Base-by-base conservation (phyloP, 2,797 vertebrate genomes). In the Triplophysa bombifrons region DNA sequence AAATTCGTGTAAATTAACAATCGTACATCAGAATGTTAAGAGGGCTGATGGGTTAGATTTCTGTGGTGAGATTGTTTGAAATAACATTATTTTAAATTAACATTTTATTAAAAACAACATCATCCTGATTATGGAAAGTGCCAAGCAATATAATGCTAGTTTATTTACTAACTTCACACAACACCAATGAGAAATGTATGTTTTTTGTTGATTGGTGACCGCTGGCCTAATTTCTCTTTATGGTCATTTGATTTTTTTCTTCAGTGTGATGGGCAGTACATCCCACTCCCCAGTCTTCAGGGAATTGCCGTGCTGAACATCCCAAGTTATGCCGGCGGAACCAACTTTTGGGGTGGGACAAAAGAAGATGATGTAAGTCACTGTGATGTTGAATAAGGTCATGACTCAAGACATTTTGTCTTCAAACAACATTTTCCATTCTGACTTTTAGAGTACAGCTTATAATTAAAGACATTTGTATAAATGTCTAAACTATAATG, bases 321-420 rank as follows among this genome's bases (percentile, higher is more conserved):
- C 83, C 96, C 96, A n/a, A 98, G 97, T 88, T 98, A 99, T 14
- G 97, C 97, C 0, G 97, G 97, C 65, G 97, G 97, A 80, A 99
- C 97, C 82, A 99, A 99, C 91, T 99, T 99, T 92, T 99, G 97
- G 97, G 97, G 97, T 19, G 97, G 97, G 88, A 99, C 97, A 79
- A 99, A 98, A 89, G 97, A 99, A 86, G 97, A 99, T 46, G 97
- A 99, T 83, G 97, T 98, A 92, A 97, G 97, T 96, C 64, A 74
- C 44, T 16, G 14, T 63, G 69, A 22, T 44, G 56, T 87, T 30
- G 14, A 30, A 34, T 17, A 27, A 71, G 46, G 73, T 71, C 20
- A 38, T 4, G 4, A 12, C 50, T 53, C 7, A 53, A 17, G 17
- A 0, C 41, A 38, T 46, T 67, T 51, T 13, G 8, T 16, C n/a